Percentiles rank a stretch among this genome's conserved stretches.
phyloP scores from a whole-genome alignment of 2,113 vertebrate genomes.

The Tetrax tetrax region DNA sequence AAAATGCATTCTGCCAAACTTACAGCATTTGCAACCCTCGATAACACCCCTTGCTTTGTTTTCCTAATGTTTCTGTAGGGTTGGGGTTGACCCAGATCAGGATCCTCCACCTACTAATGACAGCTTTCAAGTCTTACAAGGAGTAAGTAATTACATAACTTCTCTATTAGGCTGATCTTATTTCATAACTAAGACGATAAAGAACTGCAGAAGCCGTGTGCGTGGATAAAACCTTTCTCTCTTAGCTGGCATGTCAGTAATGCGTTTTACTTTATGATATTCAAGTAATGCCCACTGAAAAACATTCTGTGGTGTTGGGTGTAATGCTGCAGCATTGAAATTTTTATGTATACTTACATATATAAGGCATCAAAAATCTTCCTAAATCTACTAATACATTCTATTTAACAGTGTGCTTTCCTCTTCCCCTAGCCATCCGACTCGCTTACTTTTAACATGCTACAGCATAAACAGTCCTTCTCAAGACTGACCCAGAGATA shows the following conservation, averaged over 20 bases:
- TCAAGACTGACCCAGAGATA: not conserved
- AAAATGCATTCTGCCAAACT: not conserved
- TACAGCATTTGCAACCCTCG: not conserved
- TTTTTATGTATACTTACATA: not conserved
- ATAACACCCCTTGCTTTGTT: constrained; percentile 67
- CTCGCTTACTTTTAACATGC: not conserved
- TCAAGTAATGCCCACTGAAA: not conserved
- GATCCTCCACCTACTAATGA: constrained; percentile 89
- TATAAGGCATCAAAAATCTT: not conserved
- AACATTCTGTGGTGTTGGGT: not conserved
- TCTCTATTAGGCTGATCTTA: constrained; percentile 19
- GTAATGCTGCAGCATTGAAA: accelerated
- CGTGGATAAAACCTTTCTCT: not conserved
- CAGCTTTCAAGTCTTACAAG: constrained; percentile 97
- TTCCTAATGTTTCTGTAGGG: constrained; percentile 79
- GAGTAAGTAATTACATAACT: constrained; percentile 81
- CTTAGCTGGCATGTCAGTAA: not conserved
- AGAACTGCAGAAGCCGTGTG: not conserved
- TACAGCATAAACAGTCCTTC: not conserved
- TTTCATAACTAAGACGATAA: not conserved
- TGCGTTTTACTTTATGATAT: not conserved
- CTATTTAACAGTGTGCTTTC: not conserved
- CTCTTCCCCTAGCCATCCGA: not conserved
- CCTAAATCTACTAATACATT: not conserved
- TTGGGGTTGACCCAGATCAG: constrained; percentile 96